Evolutionary conservation across 2,113 vertebrate genomes (phyloP).

Genomic region (Nothocercus nigrocapillus): DNA sequence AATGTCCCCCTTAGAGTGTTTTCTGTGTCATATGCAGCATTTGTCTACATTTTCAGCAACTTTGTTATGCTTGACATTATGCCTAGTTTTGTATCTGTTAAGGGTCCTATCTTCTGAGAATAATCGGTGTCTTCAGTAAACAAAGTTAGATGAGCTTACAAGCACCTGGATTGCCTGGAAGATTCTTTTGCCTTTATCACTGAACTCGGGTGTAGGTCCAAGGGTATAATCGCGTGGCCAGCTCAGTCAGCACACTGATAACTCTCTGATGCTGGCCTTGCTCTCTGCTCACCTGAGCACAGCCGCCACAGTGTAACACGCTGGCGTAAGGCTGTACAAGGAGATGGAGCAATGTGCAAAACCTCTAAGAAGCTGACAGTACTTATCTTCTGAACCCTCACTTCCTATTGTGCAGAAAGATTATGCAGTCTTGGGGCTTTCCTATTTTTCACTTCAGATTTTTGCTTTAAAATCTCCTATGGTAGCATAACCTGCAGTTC

Average conservation of each 20-base stretch:
- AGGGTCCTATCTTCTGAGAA: background rate
- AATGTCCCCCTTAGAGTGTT: fast-evolving
- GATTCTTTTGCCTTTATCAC: background rate
- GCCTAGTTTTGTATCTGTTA: background rate
- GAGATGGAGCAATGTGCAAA: background rate
- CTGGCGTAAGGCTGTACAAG: background rate
- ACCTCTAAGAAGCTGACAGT: background rate
- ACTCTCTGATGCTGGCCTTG: background rate
- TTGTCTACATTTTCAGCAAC: background rate
- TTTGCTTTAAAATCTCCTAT: background rate
- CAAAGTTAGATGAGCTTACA: background rate
- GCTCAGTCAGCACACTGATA: background rate
- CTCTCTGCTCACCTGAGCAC: background rate
- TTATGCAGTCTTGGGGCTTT: background rate
- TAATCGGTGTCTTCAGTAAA: background rate
- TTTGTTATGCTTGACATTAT: background rate
- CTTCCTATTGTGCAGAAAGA: background rate
- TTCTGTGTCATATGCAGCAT: fast-evolving
- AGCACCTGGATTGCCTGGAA: background rate
- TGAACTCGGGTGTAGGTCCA: background rate
- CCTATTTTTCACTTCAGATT: background rate
- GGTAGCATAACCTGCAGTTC: background rate
- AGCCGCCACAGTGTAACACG: background rate
- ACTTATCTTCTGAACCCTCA: background rate
- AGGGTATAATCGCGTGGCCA: background rate